Conservation (phyloP, 2,797 vertebrate genomes). For the Epinephelus malabaricus region DNA sequence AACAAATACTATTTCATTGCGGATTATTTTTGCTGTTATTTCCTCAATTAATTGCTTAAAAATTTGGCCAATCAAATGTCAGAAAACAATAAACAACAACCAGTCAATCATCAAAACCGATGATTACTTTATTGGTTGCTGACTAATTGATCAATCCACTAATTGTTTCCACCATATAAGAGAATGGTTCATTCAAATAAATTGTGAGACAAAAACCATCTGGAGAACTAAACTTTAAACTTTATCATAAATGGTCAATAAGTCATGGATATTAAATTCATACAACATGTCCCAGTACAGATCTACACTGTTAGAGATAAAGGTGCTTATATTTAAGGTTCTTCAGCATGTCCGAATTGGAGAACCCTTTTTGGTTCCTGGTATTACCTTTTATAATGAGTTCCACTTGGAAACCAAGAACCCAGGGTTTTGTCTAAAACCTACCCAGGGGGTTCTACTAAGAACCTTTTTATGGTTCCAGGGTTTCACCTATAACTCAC, state of each 20-base stretch:
- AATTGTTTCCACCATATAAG: background rate
- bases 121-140: background rate
- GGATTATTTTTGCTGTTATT: background rate
- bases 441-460: too few relatives aligned
- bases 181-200: background rate
- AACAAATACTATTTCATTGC: too few relatives aligned
- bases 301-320: background rate
- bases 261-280: background rate
- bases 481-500: too few relatives aligned
- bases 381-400: too few relatives aligned
- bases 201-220: background rate
- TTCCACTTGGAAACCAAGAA: too few relatives aligned
- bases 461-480: too few relatives aligned
- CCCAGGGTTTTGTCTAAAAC: too few relatives aligned
- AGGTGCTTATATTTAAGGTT: too few relatives aligned
- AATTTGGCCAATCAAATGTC: background rate
- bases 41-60: background rate
- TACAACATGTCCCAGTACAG: background rate
- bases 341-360: too few relatives aligned
- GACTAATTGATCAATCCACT: background rate
- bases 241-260: slow-evolving; percentile 1
- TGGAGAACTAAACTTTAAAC: background rate
- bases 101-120: background rate
- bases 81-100: background rate
- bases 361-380: too few relatives aligned